Conservation (phyloP, 2,888 invertebrate genomes). For the Dorcus hopei region DNA sequence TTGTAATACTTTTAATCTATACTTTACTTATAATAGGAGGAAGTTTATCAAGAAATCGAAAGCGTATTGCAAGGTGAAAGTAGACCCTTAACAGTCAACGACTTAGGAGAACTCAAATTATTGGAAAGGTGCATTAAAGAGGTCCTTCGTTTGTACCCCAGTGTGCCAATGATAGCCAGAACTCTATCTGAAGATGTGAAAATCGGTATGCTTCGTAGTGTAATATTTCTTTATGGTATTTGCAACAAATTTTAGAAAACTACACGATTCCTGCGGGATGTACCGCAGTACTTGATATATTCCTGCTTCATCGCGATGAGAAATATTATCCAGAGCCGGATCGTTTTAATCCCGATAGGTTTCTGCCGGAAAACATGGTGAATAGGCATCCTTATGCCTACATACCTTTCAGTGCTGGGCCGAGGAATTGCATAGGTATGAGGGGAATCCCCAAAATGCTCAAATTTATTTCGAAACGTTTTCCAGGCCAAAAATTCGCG, state of each 20-base stretch:
- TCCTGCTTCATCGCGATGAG: not conserved
- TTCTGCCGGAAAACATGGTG: constrained; percentile 4
- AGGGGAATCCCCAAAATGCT: not conserved
- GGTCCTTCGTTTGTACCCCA: constrained; percentile 34
- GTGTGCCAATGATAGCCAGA: constrained; percentile 34
- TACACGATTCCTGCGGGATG: constrained; percentile 1
- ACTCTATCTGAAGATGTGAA: constrained; percentile 28
- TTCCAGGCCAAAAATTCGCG: constrained; percentile 6
- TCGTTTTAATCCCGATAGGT: constrained; percentile 7
- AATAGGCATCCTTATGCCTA: constrained; percentile 10
- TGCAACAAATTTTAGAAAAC: not conserved
- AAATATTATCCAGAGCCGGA: constrained; percentile 7
- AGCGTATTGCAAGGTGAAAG: constrained; percentile 25
- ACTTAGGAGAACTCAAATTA: constrained; percentile 35
- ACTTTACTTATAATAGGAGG: too few relatives aligned
- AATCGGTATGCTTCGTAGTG: constrained; percentile 26
- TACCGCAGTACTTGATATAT: not conserved
- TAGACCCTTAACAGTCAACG: constrained; percentile 26
- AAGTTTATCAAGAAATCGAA: constrained; percentile 30
- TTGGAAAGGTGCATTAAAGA: constrained; percentile 38
- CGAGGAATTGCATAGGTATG: constrained; percentile 11
- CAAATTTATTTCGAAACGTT: constrained; percentile 18
- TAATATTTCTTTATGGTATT: not conserved
- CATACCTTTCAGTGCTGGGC: constrained; percentile 10
- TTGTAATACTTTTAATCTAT: not conserved